A percentile compares a stretch with the other conserved stretches of the same genome.
These are phyloP conservation scores for Lepeophtheirus nordmannii DNA, from an alignment of 2,888 invertebrate species.

Conservation along the genomic window DNA sequence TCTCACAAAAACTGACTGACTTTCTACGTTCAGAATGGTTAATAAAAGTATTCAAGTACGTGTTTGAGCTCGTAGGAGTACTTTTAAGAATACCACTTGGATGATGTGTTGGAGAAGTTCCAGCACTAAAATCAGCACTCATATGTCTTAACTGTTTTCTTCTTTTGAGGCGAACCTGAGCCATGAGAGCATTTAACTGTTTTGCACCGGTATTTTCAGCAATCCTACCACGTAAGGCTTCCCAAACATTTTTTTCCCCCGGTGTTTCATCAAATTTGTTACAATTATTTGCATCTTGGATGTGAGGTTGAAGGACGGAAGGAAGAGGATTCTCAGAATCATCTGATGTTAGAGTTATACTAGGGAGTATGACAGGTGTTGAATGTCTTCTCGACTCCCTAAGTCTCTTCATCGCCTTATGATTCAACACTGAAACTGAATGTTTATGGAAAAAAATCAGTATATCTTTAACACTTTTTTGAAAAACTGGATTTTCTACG, in stretches of 20 bases:
- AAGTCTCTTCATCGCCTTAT: neutral
- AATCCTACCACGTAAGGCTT: neutral
- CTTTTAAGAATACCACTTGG: neutral
- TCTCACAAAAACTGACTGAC: conserved; percentile 1
- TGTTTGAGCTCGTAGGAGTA: neutral
- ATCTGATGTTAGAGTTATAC: neutral
- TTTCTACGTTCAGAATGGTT: neutral
- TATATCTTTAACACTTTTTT: too few relatives aligned
- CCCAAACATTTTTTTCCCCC: neutral
- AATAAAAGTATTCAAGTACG: neutral
- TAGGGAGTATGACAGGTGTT: neutral
- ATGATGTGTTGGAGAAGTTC: neutral
- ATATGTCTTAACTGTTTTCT: neutral
- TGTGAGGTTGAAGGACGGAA: too few relatives aligned
- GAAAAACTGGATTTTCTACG: too few relatives aligned
- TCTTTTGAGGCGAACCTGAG: neutral
- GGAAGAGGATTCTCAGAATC: neutral
- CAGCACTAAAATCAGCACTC: neutral
- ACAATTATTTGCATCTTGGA: too few relatives aligned
- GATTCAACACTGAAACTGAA: neutral
- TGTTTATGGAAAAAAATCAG: too few relatives aligned
- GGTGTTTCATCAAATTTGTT: too few relatives aligned
- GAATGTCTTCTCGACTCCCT: neutral
- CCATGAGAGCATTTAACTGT: neutral
- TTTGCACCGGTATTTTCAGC: neutral